Base-by-base conservation (phyloP, 2,888 invertebrate genomes). In the Callinectes sapidus region DNA sequence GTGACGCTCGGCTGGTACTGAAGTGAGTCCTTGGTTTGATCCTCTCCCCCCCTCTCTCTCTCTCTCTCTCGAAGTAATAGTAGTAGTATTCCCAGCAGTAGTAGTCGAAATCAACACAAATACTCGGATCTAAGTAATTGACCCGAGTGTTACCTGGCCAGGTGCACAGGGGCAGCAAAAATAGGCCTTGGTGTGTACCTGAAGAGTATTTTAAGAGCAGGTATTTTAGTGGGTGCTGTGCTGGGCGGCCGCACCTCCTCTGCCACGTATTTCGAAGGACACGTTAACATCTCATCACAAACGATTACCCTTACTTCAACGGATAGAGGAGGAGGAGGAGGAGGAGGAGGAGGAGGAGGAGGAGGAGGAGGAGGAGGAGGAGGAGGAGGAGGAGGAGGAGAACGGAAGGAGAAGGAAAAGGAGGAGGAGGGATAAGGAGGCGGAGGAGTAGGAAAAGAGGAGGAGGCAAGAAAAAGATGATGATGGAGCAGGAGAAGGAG, bases 141-240 rank as follows among this genome's bases (percentile, higher is more conserved):
- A 81, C 35, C 81, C 5, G 35, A 81, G 32, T 35, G 35, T 35
- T n/a, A 81, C 35, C 81, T 35, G 16, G 35, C 81, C 81, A 81
- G 81, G 81, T 81, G 81, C 35, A 81, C 81, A 81, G 81, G 8
- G 81, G 81, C 28, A 35, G 81, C 81, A 81, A 81, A 81, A 81
- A 81, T 81, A 81, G 81, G 81, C 81, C 81, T 81, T 32, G 35
- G 81, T 81, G 81, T 81, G 81, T 81, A 81, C 81, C 81, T 81
- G 81, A 16, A 8, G 81, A 2, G 81, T 81, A 81, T 81, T 81
- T 81, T 81, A 35, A 28, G 81, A 32, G 35, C 81, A 35, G 81
- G 81, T 81, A 81, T 81, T 81, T 81, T 16, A 35, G 81, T 81
- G 81, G 81, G 81, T 16, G 81, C 8, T 81, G 81, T 16, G 81